These are phyloP conservation scores for Metalampra italica DNA, from an alignment of 2,888 invertebrate species.

Conservation along the genomic window DNA sequence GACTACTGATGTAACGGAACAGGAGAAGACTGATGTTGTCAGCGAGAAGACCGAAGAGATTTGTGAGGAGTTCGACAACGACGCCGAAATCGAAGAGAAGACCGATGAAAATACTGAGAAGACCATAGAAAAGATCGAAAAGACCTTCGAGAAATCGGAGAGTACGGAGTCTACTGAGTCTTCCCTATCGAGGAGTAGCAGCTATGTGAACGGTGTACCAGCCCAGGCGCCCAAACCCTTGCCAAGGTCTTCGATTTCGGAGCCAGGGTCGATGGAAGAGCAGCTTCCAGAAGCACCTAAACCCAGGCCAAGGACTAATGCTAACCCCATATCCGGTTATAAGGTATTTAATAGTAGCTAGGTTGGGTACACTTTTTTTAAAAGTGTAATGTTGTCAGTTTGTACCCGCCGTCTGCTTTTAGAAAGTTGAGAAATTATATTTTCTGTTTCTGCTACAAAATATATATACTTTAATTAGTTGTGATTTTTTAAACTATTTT, in stretches of 20 bases:
- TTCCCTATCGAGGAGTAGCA: constrained; percentile 58
- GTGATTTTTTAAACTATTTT: no score
- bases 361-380: no score
- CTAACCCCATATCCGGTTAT: constrained; percentile 83
- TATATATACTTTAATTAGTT: no score
- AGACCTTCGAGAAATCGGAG: constrained; percentile 44
- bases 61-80: not conserved
- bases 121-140: constrained; percentile 25
- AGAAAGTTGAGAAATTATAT: not conserved
- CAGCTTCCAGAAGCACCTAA: constrained; percentile 56
- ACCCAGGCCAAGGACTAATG: constrained; percentile 85
- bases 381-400: no score
- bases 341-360: constrained; percentile 79
- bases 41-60: constrained; percentile 9
- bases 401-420: not conserved
- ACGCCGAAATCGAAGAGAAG: not conserved
- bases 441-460: not conserved
- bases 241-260: constrained; percentile 88
- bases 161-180: constrained; percentile 54
- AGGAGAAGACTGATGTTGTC: constrained; percentile 29
- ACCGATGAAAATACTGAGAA: constrained; percentile 10
- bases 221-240: constrained; percentile 85
- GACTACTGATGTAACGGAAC: constrained; percentile 26
- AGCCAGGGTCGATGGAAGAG: constrained; percentile 77
- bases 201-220: constrained; percentile 60